Conservation (phyloP, 64 coral and sea anemone genomes). For the Porites lutea region DNA sequence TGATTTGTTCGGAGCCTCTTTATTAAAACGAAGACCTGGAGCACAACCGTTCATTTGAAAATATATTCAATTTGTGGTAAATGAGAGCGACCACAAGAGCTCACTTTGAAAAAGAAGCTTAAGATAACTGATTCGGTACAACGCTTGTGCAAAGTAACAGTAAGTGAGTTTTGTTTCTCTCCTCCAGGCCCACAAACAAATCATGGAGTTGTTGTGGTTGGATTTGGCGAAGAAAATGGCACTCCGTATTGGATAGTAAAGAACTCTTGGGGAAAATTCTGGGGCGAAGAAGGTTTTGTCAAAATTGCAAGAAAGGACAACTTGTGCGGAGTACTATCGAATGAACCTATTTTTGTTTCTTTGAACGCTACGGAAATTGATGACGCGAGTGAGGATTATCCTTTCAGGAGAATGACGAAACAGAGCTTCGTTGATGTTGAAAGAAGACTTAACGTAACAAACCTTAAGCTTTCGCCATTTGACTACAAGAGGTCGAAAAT, state of each 20-base stretch:
- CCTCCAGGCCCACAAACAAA: constrained; percentile 75
- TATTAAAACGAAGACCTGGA: no score
- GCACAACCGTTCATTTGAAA: no score
- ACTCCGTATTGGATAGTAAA: constrained; percentile 92
- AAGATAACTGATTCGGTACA: no score
- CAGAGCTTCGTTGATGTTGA: constrained; percentile 59
- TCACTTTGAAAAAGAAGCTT: no score
- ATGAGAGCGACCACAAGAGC: no score
- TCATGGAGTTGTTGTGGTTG: constrained; percentile 90
- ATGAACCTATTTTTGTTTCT: constrained; percentile 89
- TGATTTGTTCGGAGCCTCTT: no score
- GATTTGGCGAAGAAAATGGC: constrained; percentile 81
- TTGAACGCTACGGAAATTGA: constrained; percentile 59
- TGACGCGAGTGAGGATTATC: constrained; percentile 38
- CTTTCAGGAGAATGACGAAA: constrained; percentile 63
- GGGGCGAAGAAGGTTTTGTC: constrained; percentile 95
- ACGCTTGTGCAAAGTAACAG: no score
- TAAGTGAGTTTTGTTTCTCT: not conserved
- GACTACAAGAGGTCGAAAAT: constrained; percentile 91
- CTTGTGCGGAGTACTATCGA: constrained; percentile 80
- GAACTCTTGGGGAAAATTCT: constrained; percentile 97
- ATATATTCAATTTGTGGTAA: no score
- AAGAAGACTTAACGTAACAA: constrained; percentile 18
- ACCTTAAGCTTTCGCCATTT: constrained; percentile 86
- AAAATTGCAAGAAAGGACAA: constrained; percentile 82